Evolutionary conservation across 2,113 vertebrate genomes (phyloP), one percentile per base, ranked within the genome.

Genomic region (Silurus asotus): DNA sequence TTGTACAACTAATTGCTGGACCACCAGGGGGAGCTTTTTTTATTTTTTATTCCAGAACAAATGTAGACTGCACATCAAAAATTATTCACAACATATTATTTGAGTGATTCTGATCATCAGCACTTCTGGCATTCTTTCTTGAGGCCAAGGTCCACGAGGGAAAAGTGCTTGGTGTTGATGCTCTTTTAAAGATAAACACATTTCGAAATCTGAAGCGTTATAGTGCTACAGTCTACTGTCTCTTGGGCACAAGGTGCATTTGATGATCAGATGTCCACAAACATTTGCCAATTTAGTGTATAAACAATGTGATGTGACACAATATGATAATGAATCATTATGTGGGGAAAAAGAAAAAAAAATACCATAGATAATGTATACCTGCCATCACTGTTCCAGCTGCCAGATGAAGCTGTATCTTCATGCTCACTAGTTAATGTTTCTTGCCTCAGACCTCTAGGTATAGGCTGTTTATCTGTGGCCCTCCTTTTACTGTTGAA

Each of bases 371-470:
- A 13, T 13, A 23, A 15, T 25, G 65, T 81, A 67, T 75, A 83
- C 83, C 55, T 69, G 37, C 84, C 88, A 45, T 87, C 79, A 67
- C 28, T 89, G 17, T n/a, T 78, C 28, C 83, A 59, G 48, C 61
- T 76, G 25, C 58, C 48, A 11, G 64, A 69, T 14, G 83, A 85
- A 61, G 67, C 64, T 67, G 65, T 48, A 64, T 82, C 77, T 62
- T 67, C 84, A 14, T 72, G 82, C 59, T 62, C 62, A 77, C 53
- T 65, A 23, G 58, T 51, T 62, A 83, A 23, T n/a, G 20, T 64
- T 17, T 55, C 83, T 25, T 87, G 37, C 23, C 48, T 82, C 55
- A 87, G 56, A 37, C 56, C 37, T 83, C 83, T 48, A 0, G 70
- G 45, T 3, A 10, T 70, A 69, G 69, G 62, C 55, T 78, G 74